These are phyloP conservation scores for Varecia variegata DNA, from an alignment of 2,797 vertebrate genomes.

Conservation along the genomic window DNA sequence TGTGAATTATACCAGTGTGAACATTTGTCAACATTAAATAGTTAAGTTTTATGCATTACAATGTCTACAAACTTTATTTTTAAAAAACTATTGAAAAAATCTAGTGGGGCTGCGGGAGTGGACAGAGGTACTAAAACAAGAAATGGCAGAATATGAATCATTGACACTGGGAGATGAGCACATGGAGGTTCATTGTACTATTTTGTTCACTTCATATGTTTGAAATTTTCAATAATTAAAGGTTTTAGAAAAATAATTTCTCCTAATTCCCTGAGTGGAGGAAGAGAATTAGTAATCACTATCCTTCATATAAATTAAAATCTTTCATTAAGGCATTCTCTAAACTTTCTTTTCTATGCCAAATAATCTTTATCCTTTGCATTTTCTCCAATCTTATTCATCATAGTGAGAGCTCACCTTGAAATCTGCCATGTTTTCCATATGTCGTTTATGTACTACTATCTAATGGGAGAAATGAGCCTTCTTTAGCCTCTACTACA, in stretches of 20 bases:
- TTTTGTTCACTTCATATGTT: neutral
- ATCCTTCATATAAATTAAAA: neutral
- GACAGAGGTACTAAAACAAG: neutral
- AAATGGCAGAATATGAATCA: neutral
- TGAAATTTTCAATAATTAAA: conserved; percentile 10
- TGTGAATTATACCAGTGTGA: neutral
- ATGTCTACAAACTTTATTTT: neutral
- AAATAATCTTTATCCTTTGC: neutral
- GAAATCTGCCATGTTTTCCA: conserved; percentile 2
- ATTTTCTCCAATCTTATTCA: conserved; percentile 8
- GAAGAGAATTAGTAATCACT: conserved; percentile 6
- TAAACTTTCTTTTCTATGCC: conserved; percentile 25
- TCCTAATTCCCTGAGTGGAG: conserved; percentile 16
- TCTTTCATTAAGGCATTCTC: neutral
- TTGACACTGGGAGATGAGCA: neutral
- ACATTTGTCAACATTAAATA: conserved; percentile 21
- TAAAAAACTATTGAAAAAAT: neutral
- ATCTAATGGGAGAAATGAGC: neutral
- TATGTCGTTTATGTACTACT: neutral
- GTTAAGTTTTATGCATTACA: neutral
- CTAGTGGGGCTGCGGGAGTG: neutral
- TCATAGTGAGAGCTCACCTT: neutral
- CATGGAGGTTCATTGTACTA: neutral
- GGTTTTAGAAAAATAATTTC: conserved; percentile 27
- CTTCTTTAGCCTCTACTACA: neutral